Evolutionary conservation across 1,140 invertebrate genomes (phyloP).

Genomic region (roundworm (Caenorhabditis elegans)): WBcel235 BX284604.4:13355001-13355500

Average conservation of each 20-base stretch:
- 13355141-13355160: too few species aligned
- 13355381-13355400: background rate
- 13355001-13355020: slow-evolving; percentile 22
- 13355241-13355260: too few species aligned
- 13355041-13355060: slow-evolving; percentile 12
- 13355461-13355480: background rate
- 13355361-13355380: background rate
- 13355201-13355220: too few species aligned
- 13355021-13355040: background rate
- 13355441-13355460: background rate
- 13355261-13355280: too few species aligned
- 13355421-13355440: background rate
- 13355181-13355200: too few species aligned
- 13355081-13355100: too few species aligned
- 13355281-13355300: too few species aligned
- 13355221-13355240: too few species aligned
- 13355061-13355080: slow-evolving; percentile 1
- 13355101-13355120: too few species aligned
- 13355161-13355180: too few species aligned
- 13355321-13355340: background rate
- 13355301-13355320: too few species aligned
- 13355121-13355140: too few species aligned
- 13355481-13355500: background rate
- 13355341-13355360: slow-evolving; percentile 12
- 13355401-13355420: background rate